phyloP scores from a whole-genome alignment of 2,113 vertebrate species.

The Ochotona curzoniae region DNA sequence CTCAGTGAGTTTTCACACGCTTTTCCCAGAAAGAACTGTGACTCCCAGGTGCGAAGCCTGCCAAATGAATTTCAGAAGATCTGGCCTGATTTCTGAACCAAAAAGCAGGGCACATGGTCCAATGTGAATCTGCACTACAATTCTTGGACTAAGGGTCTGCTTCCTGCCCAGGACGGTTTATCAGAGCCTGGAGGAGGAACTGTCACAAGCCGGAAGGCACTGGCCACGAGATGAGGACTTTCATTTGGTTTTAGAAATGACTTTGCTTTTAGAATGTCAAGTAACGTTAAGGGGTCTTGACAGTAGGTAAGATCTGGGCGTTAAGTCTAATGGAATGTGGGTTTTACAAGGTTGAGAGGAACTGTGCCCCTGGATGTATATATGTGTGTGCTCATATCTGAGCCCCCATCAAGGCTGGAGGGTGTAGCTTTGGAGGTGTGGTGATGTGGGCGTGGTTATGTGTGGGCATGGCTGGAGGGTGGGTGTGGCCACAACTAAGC shows the following conservation, averaged over 20 bases:
- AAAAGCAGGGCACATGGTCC: background rate
- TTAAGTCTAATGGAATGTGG: background rate
- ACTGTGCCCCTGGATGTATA: background rate
- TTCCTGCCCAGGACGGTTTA: background rate
- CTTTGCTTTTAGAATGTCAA: background rate
- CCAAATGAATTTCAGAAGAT: background rate
- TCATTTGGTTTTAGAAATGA: conserved; percentile 16
- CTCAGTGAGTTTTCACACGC: background rate
- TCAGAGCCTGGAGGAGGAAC: background rate
- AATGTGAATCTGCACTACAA: background rate
- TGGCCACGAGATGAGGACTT: background rate
- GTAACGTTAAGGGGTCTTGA: background rate
- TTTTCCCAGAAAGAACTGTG: background rate
- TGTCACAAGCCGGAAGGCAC: background rate
- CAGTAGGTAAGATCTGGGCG: background rate
- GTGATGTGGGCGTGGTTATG: background rate
- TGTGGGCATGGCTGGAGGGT: background rate
- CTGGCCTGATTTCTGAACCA: background rate
- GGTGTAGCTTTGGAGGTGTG: background rate
- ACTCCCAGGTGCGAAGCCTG: background rate
- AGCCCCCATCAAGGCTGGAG: rapidly evolving
- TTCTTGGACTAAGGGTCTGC: background rate
- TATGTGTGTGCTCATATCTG: too few species aligned
- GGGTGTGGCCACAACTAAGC: background rate
- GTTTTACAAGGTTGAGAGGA: background rate